Evolutionary conservation across 1,140 invertebrate species (phyloP).

Genomic region (Bombus difficillimus): DNA sequence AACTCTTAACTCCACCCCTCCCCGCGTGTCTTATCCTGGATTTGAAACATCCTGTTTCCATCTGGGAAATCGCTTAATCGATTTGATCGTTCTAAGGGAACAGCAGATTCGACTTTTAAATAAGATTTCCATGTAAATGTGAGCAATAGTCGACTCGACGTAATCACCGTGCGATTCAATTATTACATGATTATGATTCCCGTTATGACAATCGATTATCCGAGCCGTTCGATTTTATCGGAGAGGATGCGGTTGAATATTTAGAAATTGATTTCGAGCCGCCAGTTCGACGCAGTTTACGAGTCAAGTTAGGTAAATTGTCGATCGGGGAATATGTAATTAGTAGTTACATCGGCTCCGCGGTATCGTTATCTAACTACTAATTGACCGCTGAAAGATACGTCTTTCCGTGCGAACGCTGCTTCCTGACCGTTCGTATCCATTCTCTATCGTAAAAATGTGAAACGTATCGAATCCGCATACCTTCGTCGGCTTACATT

Average conservation of each 20-base stretch:
- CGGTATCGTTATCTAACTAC: background rate
- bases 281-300: background rate
- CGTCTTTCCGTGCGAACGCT: background rate
- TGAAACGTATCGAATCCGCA: background rate
- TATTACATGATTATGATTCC: slow-evolving; percentile 14
- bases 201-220: slow-evolving; percentile 1
- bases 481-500: too few species aligned
- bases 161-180: slow-evolving; percentile 21
- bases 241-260: background rate
- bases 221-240: background rate
- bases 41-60: background rate
- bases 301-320: slow-evolving; percentile 23
- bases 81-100: background rate
- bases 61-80: background rate
- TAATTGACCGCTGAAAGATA: background rate
- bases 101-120: slow-evolving; percentile 8
- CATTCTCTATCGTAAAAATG: background rate
- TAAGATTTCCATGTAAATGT: background rate
- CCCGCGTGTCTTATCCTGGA: too few species aligned
- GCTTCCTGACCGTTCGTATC: background rate
- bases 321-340: slow-evolving; percentile 24
- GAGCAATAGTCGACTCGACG: background rate
- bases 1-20: too few species aligned
- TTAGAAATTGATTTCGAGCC: slow-evolving; percentile 32
- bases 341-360: background rate